These are phyloP conservation scores for Polyodon spathula DNA, from an alignment of 2,113 vertebrate genomes.

Conservation along the genomic window DNA sequence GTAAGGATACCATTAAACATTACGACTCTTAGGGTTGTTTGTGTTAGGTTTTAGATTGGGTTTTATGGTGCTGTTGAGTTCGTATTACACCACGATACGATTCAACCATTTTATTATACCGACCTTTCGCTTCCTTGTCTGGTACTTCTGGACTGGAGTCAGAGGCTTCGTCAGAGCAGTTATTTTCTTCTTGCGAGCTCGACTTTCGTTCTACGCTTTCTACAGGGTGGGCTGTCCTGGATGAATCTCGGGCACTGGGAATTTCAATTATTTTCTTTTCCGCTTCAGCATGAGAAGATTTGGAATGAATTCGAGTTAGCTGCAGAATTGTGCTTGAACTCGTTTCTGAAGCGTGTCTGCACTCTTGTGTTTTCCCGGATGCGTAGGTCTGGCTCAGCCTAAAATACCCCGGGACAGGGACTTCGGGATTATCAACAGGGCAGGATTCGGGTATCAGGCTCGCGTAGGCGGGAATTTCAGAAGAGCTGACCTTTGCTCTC, in stretches of 20 bases:
- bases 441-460: conserved; percentile 82
- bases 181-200: conserved; percentile 72
- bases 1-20: conserved; percentile 76
- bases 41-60: conserved; percentile 75
- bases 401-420: conserved; percentile 97
- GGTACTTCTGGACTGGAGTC: conserved; percentile 88
- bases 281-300: conserved; percentile 76
- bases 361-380: conserved; percentile 88
- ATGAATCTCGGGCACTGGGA: conserved; percentile 62
- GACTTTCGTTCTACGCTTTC: conserved; percentile 79
- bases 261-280: conserved; percentile 81
- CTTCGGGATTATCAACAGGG: conserved; percentile 86
- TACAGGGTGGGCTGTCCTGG: conserved; percentile 66
- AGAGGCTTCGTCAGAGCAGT: conserved; percentile 72
- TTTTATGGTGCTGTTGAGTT: conserved; percentile 76
- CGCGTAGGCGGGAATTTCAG: conserved; percentile 82
- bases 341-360: conserved; percentile 77
- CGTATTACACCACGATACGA: conserved; percentile 69
- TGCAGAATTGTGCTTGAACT: conserved; percentile 88
- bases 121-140: conserved; percentile 94
- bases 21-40: conserved; percentile 78
- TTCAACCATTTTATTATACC: conserved; percentile 80
- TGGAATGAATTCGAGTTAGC: conserved; percentile 81
- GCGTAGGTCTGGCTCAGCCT: conserved; percentile 96
- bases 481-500: conserved; percentile 82